A percentile compares a stretch with the other conserved stretches of the same genome.
Evolutionary conservation across 1,140 invertebrate genomes (phyloP).

Genomic region (Neodiprion fabricii): DNA sequence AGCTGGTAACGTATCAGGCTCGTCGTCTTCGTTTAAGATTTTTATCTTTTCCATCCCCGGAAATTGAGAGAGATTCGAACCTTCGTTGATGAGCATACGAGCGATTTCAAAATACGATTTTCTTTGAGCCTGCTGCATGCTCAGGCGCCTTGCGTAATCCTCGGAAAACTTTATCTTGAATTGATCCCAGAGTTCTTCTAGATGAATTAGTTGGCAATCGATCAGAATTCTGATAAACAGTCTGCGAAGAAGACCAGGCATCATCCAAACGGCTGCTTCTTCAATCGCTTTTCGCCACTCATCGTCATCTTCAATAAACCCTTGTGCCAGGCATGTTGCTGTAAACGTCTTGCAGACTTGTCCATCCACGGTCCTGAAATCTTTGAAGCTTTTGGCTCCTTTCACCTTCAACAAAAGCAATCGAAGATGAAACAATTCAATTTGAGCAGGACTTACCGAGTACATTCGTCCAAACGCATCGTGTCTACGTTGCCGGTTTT

Average conservation of each 20-base stretch:
- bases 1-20: constrained; percentile 6
- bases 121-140: constrained; percentile 9
- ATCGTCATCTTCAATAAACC: constrained; percentile 28
- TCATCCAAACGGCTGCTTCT: neutral
- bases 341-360: constrained; percentile 16
- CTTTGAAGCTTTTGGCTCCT: constrained; percentile 23
- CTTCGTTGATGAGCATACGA: constrained; percentile 18
- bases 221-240: neutral
- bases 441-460: constrained; percentile 28
- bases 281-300: constrained; percentile 20
- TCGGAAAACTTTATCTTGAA: constrained; percentile 20
- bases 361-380: constrained; percentile 23
- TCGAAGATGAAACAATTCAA: constrained; percentile 26
- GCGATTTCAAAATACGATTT: constrained; percentile 18
- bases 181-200: constrained; percentile 22
- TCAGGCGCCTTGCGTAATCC: constrained; percentile 12
- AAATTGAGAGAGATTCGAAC: constrained; percentile 8
- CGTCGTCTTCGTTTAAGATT: neutral
- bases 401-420: constrained; percentile 13
- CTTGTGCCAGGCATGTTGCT: constrained; percentile 22
- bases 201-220: constrained; percentile 17
- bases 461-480: constrained; percentile 28
- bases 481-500: constrained; percentile 23
- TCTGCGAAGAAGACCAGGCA: too few relatives aligned
- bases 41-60: constrained; percentile 13